Evolutionary conservation across 1,140 invertebrate genomes (phyloP).

Genomic region (Mycetomoellerius zeteki): DNA sequence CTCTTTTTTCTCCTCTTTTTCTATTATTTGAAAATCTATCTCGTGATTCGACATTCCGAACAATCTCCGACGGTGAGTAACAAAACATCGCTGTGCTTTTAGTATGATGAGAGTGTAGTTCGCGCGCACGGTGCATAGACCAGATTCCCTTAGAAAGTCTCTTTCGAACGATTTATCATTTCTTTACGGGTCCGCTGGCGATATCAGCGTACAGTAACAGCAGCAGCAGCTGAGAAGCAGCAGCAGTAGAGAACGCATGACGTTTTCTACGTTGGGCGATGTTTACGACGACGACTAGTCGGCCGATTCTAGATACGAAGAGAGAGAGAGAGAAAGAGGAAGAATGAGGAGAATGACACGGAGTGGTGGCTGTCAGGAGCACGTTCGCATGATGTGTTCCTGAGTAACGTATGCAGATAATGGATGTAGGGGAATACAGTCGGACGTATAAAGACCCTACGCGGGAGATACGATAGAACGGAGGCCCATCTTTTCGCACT

Average conservation of each 20-base stretch:
- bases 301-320: constrained; percentile 61
- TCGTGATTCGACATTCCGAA: constrained; percentile 42
- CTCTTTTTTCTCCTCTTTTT: not conserved
- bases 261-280: constrained; percentile 52
- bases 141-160: constrained; percentile 28
- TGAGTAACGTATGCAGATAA: constrained; percentile 76
- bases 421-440: constrained; percentile 76
- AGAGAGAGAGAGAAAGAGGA: not conserved
- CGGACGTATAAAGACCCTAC: constrained; percentile 78
- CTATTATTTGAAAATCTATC: constrained; percentile 9
- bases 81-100: constrained; percentile 57
- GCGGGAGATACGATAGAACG: constrained; percentile 75
- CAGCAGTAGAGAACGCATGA: too few relatives aligned
- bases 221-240: not conserved
- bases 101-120: constrained; percentile 49
- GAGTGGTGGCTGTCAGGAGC: constrained; percentile 18
- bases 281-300: constrained; percentile 60
- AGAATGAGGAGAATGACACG: not conserved
- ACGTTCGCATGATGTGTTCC: constrained; percentile 71
- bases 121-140: not conserved
- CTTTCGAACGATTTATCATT: constrained; percentile 68
- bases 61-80: constrained; percentile 16
- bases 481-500: constrained; percentile 75
- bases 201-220: constrained; percentile 25
- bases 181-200: constrained; percentile 30